phyloP scores from a whole-genome alignment of 2,113 vertebrate genomes.

The Carassius auratus region DNA sequence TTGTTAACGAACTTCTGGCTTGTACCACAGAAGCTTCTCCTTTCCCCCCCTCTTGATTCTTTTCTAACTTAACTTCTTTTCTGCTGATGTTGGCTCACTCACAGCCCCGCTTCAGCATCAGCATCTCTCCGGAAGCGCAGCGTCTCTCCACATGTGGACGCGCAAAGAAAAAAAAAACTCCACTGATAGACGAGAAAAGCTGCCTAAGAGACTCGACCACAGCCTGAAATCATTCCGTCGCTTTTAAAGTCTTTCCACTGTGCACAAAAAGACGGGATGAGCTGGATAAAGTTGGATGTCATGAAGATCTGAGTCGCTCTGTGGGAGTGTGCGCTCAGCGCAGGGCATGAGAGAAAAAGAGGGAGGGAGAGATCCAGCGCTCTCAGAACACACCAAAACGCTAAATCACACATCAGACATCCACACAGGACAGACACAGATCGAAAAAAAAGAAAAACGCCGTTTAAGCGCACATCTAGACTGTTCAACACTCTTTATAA shows the following conservation, averaged over 20 bases:
- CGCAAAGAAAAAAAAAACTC: slow-evolving; percentile 57
- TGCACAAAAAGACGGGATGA: slow-evolving; percentile 35
- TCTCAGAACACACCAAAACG: slow-evolving; percentile 57
- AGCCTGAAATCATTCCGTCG: slow-evolving; percentile 69
- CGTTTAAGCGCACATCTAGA: neutral
- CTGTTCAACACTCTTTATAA: neutral
- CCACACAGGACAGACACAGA: neutral
- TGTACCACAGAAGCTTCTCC: slow-evolving; percentile 55
- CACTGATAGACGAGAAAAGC: slow-evolving; percentile 55
- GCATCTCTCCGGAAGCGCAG: slow-evolving; percentile 56
- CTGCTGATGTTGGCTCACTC: slow-evolving; percentile 67
- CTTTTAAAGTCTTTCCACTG: slow-evolving; percentile 47
- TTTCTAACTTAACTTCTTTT: slow-evolving; percentile 62
- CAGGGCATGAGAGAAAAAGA: slow-evolving; percentile 43
- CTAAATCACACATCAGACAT: neutral
- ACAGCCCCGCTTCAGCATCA: slow-evolving; percentile 49
- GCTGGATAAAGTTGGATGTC: slow-evolving; percentile 38
- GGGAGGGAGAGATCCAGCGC: slow-evolving; percentile 46
- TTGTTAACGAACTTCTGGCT: slow-evolving; percentile 63
- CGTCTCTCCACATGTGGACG: slow-evolving; percentile 56
- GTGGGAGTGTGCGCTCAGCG: slow-evolving; percentile 36
- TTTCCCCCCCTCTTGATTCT: slow-evolving; percentile 30
- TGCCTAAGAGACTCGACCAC: slow-evolving; percentile 73
- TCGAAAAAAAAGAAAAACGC: no score
- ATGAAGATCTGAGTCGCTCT: slow-evolving; percentile 32